phyloP scores from a whole-genome alignment of 2,113 vertebrate species.

The Syrrhaptes paradoxus region DNA sequence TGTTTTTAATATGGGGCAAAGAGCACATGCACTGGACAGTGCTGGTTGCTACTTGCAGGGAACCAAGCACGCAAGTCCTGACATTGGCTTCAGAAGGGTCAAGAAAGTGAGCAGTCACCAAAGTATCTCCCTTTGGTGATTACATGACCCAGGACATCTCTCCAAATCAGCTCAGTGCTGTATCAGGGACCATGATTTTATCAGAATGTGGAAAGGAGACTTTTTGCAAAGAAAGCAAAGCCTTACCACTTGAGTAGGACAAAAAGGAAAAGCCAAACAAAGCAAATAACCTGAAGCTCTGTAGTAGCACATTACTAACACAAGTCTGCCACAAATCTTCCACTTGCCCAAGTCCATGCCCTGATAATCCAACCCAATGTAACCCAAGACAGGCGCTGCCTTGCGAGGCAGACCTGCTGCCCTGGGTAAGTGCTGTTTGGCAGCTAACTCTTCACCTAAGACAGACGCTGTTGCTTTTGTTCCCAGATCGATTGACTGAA shows the following conservation, averaged over 20 bases:
- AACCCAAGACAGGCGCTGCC: background rate
- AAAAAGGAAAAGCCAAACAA: background rate
- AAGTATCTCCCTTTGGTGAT: background rate
- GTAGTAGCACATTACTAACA: background rate
- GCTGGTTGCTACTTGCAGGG: background rate
- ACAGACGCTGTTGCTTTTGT: constrained; percentile 50
- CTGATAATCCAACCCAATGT: background rate
- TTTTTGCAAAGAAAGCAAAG: fast-evolving
- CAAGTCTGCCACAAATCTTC: background rate
- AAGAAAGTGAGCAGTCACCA: background rate
- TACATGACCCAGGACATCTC: background rate
- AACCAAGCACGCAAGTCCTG: background rate
- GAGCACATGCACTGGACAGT: background rate
- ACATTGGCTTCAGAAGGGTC: background rate
- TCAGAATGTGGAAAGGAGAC: background rate
- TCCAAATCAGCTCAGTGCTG: background rate
- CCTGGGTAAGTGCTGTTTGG: constrained; percentile 30
- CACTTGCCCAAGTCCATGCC: background rate
- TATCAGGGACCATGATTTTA: background rate
- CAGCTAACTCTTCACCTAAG: constrained; percentile 41
- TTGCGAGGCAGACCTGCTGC: background rate
- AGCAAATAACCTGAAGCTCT: background rate
- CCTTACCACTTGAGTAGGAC: background rate
- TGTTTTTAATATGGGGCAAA: background rate
- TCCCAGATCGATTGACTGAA: constrained; percentile 53